These are phyloP conservation scores for Stictonetta naevosa DNA, from an alignment of 2,113 vertebrate genomes.

Conservation along the genomic window DNA sequence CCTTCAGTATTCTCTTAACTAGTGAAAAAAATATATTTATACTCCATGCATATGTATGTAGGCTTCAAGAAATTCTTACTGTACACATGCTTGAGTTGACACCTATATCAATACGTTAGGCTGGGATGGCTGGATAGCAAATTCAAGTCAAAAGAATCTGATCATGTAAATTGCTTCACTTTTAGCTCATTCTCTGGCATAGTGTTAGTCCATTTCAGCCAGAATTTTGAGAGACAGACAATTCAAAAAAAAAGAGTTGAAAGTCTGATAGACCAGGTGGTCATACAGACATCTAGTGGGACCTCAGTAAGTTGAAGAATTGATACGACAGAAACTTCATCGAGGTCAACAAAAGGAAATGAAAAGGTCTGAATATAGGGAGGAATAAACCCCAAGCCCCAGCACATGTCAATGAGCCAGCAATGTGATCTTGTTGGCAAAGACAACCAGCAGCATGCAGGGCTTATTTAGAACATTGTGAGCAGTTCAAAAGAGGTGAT, in stretches of 20 bases:
- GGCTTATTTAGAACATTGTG: not conserved
- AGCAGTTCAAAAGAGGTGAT: not conserved
- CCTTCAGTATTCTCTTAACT: not conserved
- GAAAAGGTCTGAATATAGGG: not conserved
- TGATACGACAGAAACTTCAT: not conserved
- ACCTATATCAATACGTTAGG: rapidly evolving
- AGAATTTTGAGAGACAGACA: not conserved
- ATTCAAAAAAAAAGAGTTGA: not conserved
- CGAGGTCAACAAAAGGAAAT: not conserved
- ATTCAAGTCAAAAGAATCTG: not conserved
- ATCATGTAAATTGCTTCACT: not conserved
- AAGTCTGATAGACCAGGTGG: not conserved
- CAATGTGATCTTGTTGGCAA: not conserved
- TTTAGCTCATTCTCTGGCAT: not conserved
- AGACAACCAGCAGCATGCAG: rapidly evolving
- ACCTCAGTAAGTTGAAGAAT: not conserved
- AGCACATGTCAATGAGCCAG: not conserved
- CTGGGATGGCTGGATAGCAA: not conserved
- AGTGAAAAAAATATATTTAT: not conserved
- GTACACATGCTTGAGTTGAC: not conserved
- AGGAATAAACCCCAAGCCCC: rapidly evolving
- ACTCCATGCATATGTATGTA: not conserved
- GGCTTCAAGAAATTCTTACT: not conserved
- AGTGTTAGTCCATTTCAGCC: not conserved
- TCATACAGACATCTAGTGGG: not conserved